Evolutionary conservation across 2,888 invertebrate species (phyloP).

Genomic region (Ashinkailepas kermadecensis): DNA sequence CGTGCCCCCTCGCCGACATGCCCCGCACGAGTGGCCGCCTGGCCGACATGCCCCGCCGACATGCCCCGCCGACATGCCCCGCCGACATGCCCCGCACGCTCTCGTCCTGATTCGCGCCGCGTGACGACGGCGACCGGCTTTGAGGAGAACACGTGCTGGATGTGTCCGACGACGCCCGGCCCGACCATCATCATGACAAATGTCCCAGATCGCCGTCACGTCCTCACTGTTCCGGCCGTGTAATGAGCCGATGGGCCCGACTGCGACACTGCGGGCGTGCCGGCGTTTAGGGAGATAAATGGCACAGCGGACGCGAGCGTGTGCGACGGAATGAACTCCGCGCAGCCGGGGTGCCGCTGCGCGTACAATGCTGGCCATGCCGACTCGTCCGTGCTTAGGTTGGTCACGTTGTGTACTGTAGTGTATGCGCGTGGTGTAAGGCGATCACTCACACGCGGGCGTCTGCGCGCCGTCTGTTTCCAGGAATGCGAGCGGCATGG

Average conservation of each 20-base stretch:
- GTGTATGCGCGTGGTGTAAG: too few species aligned
- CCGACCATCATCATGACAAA: background rate
- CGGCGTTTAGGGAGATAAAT: background rate
- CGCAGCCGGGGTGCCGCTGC: background rate
- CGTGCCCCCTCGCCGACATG: too few species aligned
- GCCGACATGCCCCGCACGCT: too few species aligned
- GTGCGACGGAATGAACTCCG: background rate
- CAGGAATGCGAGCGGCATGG: background rate
- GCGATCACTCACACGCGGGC: too few species aligned
- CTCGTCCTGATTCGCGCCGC: background rate
- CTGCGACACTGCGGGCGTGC: background rate
- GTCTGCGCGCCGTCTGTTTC: too few species aligned
- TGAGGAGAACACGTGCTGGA: background rate
- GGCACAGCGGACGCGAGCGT: background rate
- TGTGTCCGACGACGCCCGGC: background rate
- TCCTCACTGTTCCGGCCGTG: background rate
- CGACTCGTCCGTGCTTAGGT: too few species aligned
- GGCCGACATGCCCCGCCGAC: too few species aligned
- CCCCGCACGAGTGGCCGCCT: too few species aligned
- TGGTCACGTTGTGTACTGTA: too few species aligned
- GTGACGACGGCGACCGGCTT: background rate
- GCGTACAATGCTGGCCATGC: too few species aligned
- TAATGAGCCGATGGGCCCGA: background rate
- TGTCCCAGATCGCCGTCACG: background rate
- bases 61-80: too few species aligned